Evolutionary conservation across 1,140 invertebrate species (phyloP).

Genomic region (Euschistus heros): DNA sequence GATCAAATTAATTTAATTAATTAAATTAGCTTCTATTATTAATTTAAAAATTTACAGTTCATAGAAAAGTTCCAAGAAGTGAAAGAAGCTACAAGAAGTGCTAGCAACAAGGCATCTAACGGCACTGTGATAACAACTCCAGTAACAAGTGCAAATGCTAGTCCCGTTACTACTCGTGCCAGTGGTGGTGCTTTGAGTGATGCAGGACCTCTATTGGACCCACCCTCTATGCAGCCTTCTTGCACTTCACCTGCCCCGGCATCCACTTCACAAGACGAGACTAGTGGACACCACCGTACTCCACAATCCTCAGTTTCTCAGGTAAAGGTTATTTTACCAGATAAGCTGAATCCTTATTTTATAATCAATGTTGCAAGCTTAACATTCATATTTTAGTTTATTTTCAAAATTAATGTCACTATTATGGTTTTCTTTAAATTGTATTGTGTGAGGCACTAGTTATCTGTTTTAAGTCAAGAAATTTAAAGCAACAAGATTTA

Average conservation of each 20-base stretch:
- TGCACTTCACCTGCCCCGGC: slow-evolving; percentile 25
- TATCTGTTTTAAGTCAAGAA: too few species aligned
- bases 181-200: slow-evolving; percentile 25
- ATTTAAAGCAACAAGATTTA: too few species aligned
- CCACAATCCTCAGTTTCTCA: slow-evolving; percentile 10
- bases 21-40: too few species aligned
- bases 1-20: too few species aligned
- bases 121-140: slow-evolving; percentile 57
- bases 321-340: not conserved
- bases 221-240: slow-evolving; percentile 35
- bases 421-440: too few species aligned
- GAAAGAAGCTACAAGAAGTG: slow-evolving; percentile 79
- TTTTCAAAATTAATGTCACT: too few species aligned
- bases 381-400: not conserved
- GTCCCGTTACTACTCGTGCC: slow-evolving; percentile 60
- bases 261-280: slow-evolving; percentile 25
- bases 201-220: slow-evolving; percentile 37
- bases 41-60: slow-evolving; percentile 54
- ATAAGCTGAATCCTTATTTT: not conserved
- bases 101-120: slow-evolving; percentile 50
- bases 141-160: slow-evolving; percentile 73
- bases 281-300: slow-evolving; percentile 21
- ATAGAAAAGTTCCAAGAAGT: slow-evolving; percentile 98
- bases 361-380: too few species aligned
- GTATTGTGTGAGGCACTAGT: too few species aligned